Evolutionary conservation across 1,140 invertebrate genomes (phyloP), one percentile per base, ranked within the genome.

Genomic region (Drosophila littoralis): DNA sequence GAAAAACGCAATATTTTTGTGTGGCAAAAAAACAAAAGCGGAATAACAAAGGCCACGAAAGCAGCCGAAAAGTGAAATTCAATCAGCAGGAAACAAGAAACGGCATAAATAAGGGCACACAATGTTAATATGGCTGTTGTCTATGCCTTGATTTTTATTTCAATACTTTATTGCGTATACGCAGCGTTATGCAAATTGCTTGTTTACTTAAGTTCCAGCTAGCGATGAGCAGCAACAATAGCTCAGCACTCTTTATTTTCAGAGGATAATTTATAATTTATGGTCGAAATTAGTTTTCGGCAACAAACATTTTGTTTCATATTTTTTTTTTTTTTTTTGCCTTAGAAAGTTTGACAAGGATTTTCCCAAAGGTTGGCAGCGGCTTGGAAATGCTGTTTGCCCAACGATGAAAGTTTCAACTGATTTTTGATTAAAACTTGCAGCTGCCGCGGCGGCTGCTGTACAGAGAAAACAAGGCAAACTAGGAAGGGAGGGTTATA

Each of bases 391-490:
- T 66, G 61, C 79, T 82, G 79, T 82, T 82, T 77, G 65, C 68
- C 46, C 22, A 33, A 64, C 45, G 58, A 43, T 9, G 13, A 75
- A 81, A 75, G 35, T 81, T 86, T 75, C 50, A 75, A 79, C 66
- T 78, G 74, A 84, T 77, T 81, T 86, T 86, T 84, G 81, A 84
- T 84, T 84, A 84, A 84, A 84, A 84, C 60, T 77, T 83, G 55
- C 59, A 57, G 10, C 22, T 50, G 43, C 8, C 15, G 15, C 13
- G 13, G 12, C n/a, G 6, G 48, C 13, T 48, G 52, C 60, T 42
- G 17, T 43, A 22, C 38, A 60, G 50, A 59, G 54, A 17, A 57
- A 51, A 65, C 67, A 17, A n/a, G 36, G 63, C 33, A 17, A 76
- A 28, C 22, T 28, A 28, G 22, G 4, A 28, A 76, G 48, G 22